phyloP scores from a whole-genome alignment of 2,113 vertebrate species.

The Xiphias gladius region DNA sequence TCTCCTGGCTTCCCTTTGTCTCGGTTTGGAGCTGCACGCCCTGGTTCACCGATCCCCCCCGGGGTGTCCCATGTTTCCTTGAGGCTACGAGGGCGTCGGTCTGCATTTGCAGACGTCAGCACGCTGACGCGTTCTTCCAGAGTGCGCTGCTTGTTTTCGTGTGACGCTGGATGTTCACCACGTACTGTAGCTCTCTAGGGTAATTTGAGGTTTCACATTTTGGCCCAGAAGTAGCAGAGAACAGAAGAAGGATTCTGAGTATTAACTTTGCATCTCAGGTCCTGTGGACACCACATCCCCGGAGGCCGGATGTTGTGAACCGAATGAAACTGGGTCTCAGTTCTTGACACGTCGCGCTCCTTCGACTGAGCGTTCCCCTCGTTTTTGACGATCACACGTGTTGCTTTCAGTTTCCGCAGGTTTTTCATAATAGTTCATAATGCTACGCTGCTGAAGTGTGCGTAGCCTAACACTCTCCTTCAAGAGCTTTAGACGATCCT shows the following conservation, averaged over 20 bases:
- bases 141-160: no score
- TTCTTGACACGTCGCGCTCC: not conserved
- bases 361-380: no score
- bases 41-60: not conserved
- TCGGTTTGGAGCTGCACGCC: not conserved
- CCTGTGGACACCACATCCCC: not conserved
- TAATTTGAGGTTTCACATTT: no score
- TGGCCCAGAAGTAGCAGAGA: no score
- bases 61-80: not conserved
- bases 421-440: not conserved
- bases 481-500: no score
- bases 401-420: not conserved
- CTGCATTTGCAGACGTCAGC: not conserved
- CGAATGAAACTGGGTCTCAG: not conserved
- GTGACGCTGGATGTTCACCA: no score
- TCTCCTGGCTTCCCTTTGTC: not conserved
- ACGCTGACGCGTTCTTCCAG: not conserved
- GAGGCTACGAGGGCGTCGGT: not conserved
- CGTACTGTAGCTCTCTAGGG: no score
- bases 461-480: not conserved
- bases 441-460: no score
- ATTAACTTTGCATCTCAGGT: no score
- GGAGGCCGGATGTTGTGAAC: not conserved
- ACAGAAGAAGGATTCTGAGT: no score
- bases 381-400: not conserved